Evolutionary conservation across 2,797 vertebrate species (phyloP).

Genomic region (Coregonus suidteri): DNA sequence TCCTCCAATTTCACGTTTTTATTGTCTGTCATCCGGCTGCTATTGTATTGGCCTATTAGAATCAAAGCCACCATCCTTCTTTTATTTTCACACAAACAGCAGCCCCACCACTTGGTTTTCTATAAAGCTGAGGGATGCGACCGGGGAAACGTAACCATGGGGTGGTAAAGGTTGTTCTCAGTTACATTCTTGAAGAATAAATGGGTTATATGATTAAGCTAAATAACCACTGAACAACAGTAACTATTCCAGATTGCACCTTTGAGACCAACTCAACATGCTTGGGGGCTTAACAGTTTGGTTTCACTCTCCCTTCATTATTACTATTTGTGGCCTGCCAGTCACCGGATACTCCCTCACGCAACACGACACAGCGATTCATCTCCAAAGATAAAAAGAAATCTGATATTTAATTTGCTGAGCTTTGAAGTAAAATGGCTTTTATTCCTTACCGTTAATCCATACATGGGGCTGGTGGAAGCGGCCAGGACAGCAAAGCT

Average conservation of each 20-base stretch:
- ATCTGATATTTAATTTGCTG: constrained; percentile 46
- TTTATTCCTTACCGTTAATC: constrained; percentile 47
- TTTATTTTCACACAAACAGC: not conserved
- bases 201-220: not conserved
- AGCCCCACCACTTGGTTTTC: not conserved
- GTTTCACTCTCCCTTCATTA: constrained; percentile 17
- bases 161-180: not conserved
- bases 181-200: not conserved
- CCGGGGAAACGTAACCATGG: not conserved
- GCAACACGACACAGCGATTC: constrained; percentile 30
- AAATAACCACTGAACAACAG: not conserved
- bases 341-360: constrained; percentile 34
- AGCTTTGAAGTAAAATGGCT: constrained; percentile 49
- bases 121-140: not conserved
- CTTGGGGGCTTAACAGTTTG: constrained; percentile 18
- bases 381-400: constrained; percentile 48
- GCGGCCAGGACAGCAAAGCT: constrained; percentile 46
- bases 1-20: not conserved
- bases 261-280: constrained; percentile 4
- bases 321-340: constrained; percentile 39
- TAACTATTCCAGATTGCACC: not conserved
- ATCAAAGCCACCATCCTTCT: not conserved
- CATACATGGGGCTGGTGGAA: constrained; percentile 38
- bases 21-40: not conserved
- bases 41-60: not conserved